phyloP scores from a whole-genome alignment of 1,140 invertebrate genomes.

The Drosophila fuyamai region DNA sequence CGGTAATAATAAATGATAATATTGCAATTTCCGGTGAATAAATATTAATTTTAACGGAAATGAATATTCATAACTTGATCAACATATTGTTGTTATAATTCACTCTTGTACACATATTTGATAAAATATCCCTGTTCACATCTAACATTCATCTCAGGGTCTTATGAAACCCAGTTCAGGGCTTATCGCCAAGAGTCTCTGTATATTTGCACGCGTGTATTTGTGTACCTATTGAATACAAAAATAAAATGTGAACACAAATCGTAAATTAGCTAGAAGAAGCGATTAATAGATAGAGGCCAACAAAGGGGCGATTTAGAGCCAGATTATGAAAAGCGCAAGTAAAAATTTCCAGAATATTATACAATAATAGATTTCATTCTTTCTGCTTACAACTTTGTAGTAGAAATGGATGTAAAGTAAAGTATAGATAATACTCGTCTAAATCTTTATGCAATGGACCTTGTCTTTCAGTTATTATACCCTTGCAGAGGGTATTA shows the following conservation, averaged over 20 bases:
- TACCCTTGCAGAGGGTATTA: too few relatives aligned
- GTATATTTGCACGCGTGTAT: constrained; percentile 13
- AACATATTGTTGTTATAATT: too few relatives aligned
- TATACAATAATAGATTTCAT: constrained; percentile 16
- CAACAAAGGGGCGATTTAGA: constrained; percentile 21
- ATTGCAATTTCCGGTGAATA: too few relatives aligned
- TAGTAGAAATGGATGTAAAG: too few relatives aligned
- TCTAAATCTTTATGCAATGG: too few relatives aligned
- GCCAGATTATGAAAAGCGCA: constrained; percentile 57
- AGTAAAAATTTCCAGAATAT: constrained; percentile 59
- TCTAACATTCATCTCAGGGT: background rate
- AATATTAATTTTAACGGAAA: too few relatives aligned
- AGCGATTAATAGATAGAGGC: constrained; percentile 18
- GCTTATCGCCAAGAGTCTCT: constrained; percentile 41
- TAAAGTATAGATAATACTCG: too few relatives aligned
- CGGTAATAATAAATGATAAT: too few relatives aligned
- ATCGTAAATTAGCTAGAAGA: constrained; percentile 45
- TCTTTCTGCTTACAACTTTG: background rate
- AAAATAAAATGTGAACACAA: constrained; percentile 44
- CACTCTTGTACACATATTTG: background rate
- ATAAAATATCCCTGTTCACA: background rate
- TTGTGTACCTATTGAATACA: constrained; percentile 8
- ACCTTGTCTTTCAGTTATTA: too few relatives aligned
- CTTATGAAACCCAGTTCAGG: constrained; percentile 42
- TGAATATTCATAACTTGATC: too few relatives aligned